phyloP scores from a whole-genome alignment of 2,113 vertebrate genomes.

The cattle (Bos taurus) region ARS-UCD2.0 NC_037333.1:50445501-50446000 shows the following conservation, averaged over 20 bases:
- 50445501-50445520: slow-evolving; percentile 11
- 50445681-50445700: not conserved
- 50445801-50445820: not conserved
- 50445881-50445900: not conserved
- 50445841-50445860: not conserved
- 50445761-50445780: not conserved
- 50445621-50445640: not conserved
- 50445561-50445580: slow-evolving; percentile 53
- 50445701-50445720: not conserved
- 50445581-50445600: slow-evolving; percentile 47
- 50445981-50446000: not conserved
- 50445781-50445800: not conserved
- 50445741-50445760: not conserved
- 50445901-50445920: not conserved
- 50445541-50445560: slow-evolving; percentile 5
- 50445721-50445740: not conserved
- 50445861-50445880: not conserved
- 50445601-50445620: slow-evolving; percentile 42
- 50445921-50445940: not conserved
- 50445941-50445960: not conserved
- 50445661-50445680: not conserved
- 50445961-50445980: not conserved
- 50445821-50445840: not conserved
- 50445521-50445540: slow-evolving; percentile 29
- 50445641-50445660: not conserved